Percentiles rank a stretch among this genome's conserved stretches.
These are phyloP conservation scores for Moxostoma hubbsi DNA, from an alignment of 2,797 vertebrate genomes.

Conservation along the genomic window DNA sequence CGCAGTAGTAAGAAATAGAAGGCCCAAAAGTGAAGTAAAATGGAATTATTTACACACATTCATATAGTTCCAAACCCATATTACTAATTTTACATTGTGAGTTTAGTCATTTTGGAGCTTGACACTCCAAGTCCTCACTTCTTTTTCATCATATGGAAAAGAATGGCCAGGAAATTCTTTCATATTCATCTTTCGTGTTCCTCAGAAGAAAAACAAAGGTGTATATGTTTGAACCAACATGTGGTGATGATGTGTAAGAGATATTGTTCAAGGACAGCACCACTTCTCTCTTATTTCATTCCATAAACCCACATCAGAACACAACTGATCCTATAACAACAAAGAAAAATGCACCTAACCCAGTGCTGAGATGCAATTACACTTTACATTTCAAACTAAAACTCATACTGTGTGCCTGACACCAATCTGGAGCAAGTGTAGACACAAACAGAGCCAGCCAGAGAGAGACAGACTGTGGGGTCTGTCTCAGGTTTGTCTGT, in stretches of 20 bases:
- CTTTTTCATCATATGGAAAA: no score
- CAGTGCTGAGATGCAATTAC: background rate
- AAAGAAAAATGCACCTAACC: background rate
- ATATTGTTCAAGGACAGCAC: background rate
- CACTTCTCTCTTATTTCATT: background rate
- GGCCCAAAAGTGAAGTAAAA: no score
- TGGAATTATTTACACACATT: no score
- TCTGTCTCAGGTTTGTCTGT: background rate
- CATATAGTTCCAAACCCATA: no score
- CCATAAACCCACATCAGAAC: background rate
- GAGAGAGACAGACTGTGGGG: background rate
- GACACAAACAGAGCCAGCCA: background rate
- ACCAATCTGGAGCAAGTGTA: background rate
- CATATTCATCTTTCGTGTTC: no score
- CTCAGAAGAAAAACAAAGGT: no score
- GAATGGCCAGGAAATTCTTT: no score
- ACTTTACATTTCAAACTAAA: conserved; percentile 38
- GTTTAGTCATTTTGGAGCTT: no score
- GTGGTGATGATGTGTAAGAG: conserved; percentile 8
- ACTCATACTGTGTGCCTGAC: background rate
- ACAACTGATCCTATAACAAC: conserved; percentile 1
- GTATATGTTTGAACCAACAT: no score
- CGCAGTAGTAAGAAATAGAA: conserved; percentile 41
- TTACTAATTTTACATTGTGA: no score
- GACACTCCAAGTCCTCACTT: no score